A percentile compares a stretch with the other conserved stretches of the same genome.
Conservation (phyloP, 2,113 vertebrate genomes). For the Mola mola region DNA sequence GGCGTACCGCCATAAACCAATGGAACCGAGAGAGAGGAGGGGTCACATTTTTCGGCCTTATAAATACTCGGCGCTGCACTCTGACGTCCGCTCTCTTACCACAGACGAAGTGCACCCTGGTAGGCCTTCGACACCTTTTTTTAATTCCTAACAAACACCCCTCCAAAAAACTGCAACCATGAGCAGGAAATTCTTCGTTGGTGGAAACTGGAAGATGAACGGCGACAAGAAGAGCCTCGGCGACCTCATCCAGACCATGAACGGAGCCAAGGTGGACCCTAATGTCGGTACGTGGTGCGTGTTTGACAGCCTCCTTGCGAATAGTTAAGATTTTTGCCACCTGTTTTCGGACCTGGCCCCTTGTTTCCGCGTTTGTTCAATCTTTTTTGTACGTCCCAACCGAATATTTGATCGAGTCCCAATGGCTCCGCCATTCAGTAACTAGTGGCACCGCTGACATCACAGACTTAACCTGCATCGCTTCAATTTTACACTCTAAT, state of each 20-base stretch:
- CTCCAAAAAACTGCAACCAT: constrained; percentile 69
- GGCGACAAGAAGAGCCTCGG: constrained; percentile 93
- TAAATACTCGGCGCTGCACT: constrained; percentile 59
- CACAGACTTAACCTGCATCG: background rate
- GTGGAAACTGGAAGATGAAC: constrained; percentile 99
- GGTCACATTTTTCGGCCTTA: constrained; percentile 13
- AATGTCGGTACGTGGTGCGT: constrained; percentile 86
- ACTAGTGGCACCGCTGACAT: constrained; percentile 2
- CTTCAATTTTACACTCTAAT: background rate
- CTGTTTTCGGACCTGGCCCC: no score
- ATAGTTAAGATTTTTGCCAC: accelerated
- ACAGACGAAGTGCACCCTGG: background rate
- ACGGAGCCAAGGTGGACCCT: constrained; percentile 85
- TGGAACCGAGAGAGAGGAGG: constrained; percentile 62
- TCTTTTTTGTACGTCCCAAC: background rate
- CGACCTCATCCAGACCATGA: constrained; percentile 90
- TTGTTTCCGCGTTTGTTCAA: no score
- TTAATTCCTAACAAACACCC: background rate
- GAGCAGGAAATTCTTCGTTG: constrained; percentile 96
- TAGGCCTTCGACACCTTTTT: background rate
- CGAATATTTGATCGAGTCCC: background rate
- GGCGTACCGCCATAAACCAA: constrained; percentile 69
- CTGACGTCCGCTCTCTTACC: constrained; percentile 36
- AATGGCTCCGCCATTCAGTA: constrained; percentile 22
- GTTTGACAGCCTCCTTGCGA: background rate